Evolutionary conservation across 2,113 vertebrate species (phyloP), one percentile per base, ranked within the genome.

Genomic region (Alaudala cheleensis): DNA sequence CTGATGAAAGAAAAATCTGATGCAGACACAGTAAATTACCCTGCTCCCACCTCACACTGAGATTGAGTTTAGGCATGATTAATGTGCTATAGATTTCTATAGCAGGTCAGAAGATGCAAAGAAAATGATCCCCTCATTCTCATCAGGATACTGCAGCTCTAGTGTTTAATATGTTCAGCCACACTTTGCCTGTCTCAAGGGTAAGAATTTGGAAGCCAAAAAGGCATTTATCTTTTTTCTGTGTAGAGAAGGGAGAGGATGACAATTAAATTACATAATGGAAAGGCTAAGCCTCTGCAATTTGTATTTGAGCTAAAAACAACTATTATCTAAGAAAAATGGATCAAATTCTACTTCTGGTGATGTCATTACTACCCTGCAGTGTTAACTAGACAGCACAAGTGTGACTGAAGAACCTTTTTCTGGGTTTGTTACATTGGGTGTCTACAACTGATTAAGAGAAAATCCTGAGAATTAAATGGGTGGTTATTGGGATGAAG

Each of bases 11-110:
- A 96, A 97, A 96, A 97, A 89, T 82, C 65, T 90, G 95, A 92
- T 87, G 73, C 90, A 93, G 93, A 88, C 86, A 91, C 76, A 95
- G 85, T 97, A 97, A 97, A 96, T 98, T 96, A 97, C 86, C 81
- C 81, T 86, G 61, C 85, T 91, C 50, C 60, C 44, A 74, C 56
- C 60, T 96, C 78, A 86, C 31, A 66, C 81, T 89, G 90, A 86
- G 53, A 51, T 28, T 91, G 67, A 70, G 60, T 65, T 84, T 88
- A 71, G 92, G 76, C 90, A 89, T 92, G 86, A 96, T 95, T 81
- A 90, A 88, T 92, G 92, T 67, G 31, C 70, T 90, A 45, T 92
- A 71, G 92, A 97, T 97, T 96, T 96, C 91, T 95, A 54, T 66
- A 94, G 92, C 78, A 93, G 90, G 92, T 95, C 92, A 97, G 81